Base-by-base conservation (phyloP, 2,113 vertebrate genomes). In the Myotis brandtii region DNA sequence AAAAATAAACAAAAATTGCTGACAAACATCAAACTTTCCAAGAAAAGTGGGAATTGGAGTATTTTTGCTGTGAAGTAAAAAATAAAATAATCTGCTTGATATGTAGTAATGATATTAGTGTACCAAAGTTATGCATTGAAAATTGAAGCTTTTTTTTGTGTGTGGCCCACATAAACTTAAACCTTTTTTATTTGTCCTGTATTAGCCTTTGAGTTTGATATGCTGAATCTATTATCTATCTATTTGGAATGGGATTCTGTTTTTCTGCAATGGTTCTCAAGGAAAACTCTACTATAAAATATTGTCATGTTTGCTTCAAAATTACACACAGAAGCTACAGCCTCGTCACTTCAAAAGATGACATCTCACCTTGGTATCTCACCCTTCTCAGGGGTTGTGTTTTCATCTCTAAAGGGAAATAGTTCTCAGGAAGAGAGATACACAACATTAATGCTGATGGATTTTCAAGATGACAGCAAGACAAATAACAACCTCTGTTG, bases 321-420 rank as follows among this genome's bases (percentile, higher is more conserved):
- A 79, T 2, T n/a, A 30, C 17, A 69, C 48, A 59, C 34, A 92
- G 66, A 96, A 69, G 23, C 54, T 62, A 52, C 4, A 37, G 2
- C 67, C 9, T 40, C 95, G 87, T 95, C 92, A 96, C 67, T 90
- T 89, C 85, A 14, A 90, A 81, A 70, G 37, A 17, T 87, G 76
- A 77, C 27, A 25, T 85, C 27, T 91, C 48, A 92, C 90, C 76
- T 89, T 46, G 32, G 46, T 18, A 84, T 46, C 30, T 81, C 37
- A 72, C 25, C 66, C 73, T 95, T 80, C 56, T 86, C 43, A n/a
- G 27, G 16, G 73, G 5, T 25, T 88, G 18, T 88, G 62, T 67
- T 91, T 79, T 83, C 32, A 14, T 94, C 66, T 91, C 81, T 87
- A 25, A 92, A 91, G 73, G 56, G 40, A 76, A 93, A n/a, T 21